Percentiles rank a stretch among this genome's conserved stretches.
Evolutionary conservation across 1,140 invertebrate species (phyloP).

Genomic region (Tetramorium parvispinum): DNA sequence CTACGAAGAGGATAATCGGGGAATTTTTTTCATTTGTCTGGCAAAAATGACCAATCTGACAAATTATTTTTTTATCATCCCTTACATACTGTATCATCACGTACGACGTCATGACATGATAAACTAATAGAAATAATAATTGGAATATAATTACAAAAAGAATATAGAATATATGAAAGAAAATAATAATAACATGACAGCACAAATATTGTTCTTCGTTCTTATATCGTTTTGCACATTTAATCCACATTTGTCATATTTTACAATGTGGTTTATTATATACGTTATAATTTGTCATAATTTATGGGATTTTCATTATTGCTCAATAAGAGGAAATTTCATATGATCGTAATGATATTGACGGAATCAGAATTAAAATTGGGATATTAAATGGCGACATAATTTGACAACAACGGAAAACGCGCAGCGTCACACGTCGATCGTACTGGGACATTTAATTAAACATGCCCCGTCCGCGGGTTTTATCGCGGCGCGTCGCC

Average conservation of each 20-base stretch:
- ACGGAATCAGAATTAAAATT: constrained; percentile 23
- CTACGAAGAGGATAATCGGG: neutral
- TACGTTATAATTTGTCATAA: constrained; percentile 40
- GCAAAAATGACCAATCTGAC: neutral
- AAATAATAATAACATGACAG: neutral
- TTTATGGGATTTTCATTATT: constrained; percentile 39
- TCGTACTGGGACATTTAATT: constrained; percentile 43
- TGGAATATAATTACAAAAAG: neutral
- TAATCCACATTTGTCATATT: neutral
- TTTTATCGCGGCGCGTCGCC: constrained; percentile 34
- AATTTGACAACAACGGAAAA: constrained; percentile 57
- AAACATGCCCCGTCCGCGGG: constrained; percentile 27
- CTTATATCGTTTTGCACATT: neutral
- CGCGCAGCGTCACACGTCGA: constrained; percentile 25
- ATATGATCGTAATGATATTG: constrained; percentile 8
- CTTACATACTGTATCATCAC: neutral
- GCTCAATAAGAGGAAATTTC: neutral
- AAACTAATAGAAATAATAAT: neutral
- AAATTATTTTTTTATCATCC: constrained; percentile 15
- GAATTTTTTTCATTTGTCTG: neutral
- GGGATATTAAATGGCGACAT: constrained; percentile 46
- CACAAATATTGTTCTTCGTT: neutral
- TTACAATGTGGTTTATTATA: constrained; percentile 7
- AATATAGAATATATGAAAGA: neutral
- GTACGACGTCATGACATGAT: no score